Evolutionary conservation across 2,113 vertebrate genomes (phyloP).

Genomic region (Megaleporinus macrocephalus): DNA sequence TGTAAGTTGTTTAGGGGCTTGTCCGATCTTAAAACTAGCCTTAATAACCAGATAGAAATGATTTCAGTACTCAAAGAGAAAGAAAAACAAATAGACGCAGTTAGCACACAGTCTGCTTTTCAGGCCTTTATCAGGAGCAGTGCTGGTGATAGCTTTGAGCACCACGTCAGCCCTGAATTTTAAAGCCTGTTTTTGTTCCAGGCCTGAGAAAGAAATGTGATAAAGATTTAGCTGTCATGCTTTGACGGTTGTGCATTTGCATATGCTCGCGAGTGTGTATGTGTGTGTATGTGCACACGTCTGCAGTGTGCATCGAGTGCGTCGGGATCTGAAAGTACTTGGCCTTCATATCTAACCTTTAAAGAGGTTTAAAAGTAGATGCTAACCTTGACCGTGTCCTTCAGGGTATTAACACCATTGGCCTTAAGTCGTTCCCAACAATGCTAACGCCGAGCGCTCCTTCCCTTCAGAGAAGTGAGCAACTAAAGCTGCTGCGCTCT

Average conservation of each 20-base stretch:
- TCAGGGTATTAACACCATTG: neutral
- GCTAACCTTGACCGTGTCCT: neutral
- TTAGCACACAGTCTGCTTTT: neutral
- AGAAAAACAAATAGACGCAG: neutral
- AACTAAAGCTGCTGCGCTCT: neutral
- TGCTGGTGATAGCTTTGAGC: neutral
- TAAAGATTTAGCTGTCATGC: conserved; percentile 14
- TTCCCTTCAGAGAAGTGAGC: neutral
- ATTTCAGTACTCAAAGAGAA: too few species aligned
- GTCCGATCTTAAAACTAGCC: too few species aligned
- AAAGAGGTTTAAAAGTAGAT: neutral
- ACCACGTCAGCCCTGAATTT: neutral
- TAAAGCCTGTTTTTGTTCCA: neutral
- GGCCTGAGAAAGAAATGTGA: neutral
- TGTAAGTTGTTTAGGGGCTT: too few species aligned
- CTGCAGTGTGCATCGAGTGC: conserved; percentile 23
- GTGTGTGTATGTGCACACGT: neutral
- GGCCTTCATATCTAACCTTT: neutral
- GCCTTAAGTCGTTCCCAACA: neutral
- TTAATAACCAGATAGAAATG: too few species aligned
- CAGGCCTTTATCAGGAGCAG: neutral
- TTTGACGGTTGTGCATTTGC: neutral
- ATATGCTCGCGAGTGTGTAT: neutral
- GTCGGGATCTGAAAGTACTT: conserved; percentile 18
- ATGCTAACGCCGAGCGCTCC: neutral